phyloP scores from a whole-genome alignment of 2,888 invertebrate genomes.

The Nomada ruficornis region DNA sequence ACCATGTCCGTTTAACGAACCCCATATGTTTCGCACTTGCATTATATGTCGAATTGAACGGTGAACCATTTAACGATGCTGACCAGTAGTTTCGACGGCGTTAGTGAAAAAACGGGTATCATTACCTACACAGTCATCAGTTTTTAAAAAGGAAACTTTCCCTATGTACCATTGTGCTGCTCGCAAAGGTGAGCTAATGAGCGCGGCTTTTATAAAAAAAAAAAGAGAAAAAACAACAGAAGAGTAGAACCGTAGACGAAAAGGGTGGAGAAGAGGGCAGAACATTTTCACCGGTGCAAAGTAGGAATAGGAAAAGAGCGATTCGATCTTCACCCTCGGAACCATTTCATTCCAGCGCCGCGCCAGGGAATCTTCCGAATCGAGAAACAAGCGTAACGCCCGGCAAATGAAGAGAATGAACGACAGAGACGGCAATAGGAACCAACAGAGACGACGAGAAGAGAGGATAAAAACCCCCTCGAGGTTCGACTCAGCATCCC shows the following conservation, averaged over 20 bases:
- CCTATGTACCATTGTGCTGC: slow-evolving; percentile 41
- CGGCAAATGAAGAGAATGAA: slow-evolving; percentile 48
- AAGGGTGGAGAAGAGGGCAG: slow-evolving; percentile 5
- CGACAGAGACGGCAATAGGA: slow-evolving; percentile 28
- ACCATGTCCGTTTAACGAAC: not conserved
- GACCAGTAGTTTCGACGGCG: slow-evolving; percentile 5
- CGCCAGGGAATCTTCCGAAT: slow-evolving; percentile 61
- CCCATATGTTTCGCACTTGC: not conserved
- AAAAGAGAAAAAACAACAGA: slow-evolving; percentile 10
- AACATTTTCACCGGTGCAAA: slow-evolving; percentile 66
- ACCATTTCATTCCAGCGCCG: slow-evolving; percentile 67
- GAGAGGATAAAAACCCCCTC: slow-evolving; percentile 67
- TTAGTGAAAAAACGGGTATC: slow-evolving; percentile 28
- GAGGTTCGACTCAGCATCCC: slow-evolving; percentile 71
- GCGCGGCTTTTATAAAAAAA: slow-evolving; percentile 38
- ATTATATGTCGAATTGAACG: not conserved
- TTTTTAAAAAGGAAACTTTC: slow-evolving; percentile 37
- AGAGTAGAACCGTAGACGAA: not conserved
- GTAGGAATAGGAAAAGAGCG: slow-evolving; percentile 66
- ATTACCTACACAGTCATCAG: slow-evolving; percentile 41
- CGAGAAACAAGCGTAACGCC: slow-evolving; percentile 69
- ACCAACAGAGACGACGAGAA: slow-evolving; percentile 43
- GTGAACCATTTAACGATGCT: slow-evolving; percentile 18
- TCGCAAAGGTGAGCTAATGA: slow-evolving; percentile 65
- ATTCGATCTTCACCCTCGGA: slow-evolving; percentile 72